These are phyloP conservation scores for Ellobium chinense DNA, from an alignment of 2,888 invertebrate species.

Conservation along the genomic window DNA sequence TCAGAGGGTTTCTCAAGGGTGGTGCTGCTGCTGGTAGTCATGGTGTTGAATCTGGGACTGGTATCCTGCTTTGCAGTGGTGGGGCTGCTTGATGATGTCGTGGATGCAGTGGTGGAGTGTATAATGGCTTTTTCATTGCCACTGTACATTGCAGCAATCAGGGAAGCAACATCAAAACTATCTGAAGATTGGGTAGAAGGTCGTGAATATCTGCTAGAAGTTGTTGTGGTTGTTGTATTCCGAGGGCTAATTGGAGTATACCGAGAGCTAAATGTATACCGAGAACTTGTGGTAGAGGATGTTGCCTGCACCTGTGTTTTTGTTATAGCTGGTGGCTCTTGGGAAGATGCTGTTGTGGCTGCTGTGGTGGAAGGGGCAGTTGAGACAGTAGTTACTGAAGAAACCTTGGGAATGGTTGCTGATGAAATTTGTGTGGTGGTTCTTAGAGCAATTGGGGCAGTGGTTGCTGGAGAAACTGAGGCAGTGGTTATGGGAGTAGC, in stretches of 20 bases:
- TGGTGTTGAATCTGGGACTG: neutral
- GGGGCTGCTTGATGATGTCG: neutral
- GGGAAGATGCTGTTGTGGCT: neutral
- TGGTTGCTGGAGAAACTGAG: no score
- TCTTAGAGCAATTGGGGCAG: no score
- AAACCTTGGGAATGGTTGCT: no score
- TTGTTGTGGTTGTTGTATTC: slow-evolving; percentile 3
- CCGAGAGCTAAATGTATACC: no score
- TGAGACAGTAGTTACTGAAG: neutral
- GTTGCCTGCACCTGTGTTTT: neutral
- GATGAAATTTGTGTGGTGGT: no score
- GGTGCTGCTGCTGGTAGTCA: neutral
- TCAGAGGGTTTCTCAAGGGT: no score
- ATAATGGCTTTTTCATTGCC: slow-evolving; percentile 17
- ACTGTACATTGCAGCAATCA: slow-evolving; percentile 37
- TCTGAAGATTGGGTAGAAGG: neutral
- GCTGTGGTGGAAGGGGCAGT: neutral
- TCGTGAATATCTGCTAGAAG: neutral
- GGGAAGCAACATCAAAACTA: slow-evolving; percentile 16
- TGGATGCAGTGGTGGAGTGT: neutral
- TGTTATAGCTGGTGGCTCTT: neutral
- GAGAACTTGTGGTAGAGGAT: no score
- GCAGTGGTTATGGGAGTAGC: no score
- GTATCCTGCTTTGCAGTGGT: neutral
- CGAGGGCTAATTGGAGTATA: no score